Evolutionary conservation across 2,797 vertebrate species (phyloP).

Genomic region (Semotilus atromaculatus): DNA sequence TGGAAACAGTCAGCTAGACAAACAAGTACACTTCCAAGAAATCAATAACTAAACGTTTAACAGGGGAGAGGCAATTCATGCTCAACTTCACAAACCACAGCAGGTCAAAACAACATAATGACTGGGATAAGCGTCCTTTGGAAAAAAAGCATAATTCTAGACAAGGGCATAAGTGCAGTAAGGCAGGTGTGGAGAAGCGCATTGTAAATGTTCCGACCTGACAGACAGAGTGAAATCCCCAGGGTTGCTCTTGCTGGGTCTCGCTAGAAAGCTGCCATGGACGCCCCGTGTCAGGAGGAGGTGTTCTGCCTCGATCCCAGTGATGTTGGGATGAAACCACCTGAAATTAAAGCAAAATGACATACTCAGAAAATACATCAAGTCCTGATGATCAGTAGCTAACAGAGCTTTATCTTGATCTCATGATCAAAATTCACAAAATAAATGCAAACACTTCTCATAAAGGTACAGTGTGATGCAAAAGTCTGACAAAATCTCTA

Average conservation of each 20-base stretch:
- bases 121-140: slow-evolving; percentile 18
- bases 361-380: neutral
- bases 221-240: slow-evolving; percentile 91
- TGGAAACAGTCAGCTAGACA: slow-evolving; percentile 39
- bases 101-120: slow-evolving; percentile 30
- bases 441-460: neutral
- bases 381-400: neutral
- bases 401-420: neutral
- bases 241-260: slow-evolving; percentile 91
- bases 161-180: neutral
- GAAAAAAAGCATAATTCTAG: slow-evolving; percentile 15
- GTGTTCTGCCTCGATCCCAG: slow-evolving; percentile 86
- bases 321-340: slow-evolving; percentile 94
- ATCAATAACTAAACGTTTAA: slow-evolving; percentile 42
- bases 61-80: slow-evolving; percentile 29
- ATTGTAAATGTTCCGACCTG: slow-evolving; percentile 72
- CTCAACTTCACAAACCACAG: slow-evolving; percentile 34
- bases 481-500: neutral
- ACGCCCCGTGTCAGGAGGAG: slow-evolving; percentile 86
- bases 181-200: neutral
- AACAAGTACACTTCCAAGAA: slow-evolving; percentile 37
- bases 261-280: slow-evolving; percentile 89
- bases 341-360: slow-evolving; percentile 65
- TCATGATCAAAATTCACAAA: neutral
- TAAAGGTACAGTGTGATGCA: neutral